Conservation (phyloP, 2,113 vertebrate genomes). For the Heloderma charlesbogerti region DNA sequence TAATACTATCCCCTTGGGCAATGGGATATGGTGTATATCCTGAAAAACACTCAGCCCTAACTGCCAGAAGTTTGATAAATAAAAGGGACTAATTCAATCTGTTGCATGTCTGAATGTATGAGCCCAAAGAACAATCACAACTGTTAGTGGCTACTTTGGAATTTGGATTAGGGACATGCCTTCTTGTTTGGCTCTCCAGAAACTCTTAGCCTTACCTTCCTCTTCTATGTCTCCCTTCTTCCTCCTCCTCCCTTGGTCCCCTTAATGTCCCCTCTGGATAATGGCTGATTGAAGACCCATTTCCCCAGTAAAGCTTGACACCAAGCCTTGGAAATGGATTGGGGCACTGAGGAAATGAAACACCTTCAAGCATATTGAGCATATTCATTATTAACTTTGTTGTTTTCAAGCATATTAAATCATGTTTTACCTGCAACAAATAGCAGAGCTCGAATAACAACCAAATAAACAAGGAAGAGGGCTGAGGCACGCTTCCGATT, state of each 20-base stretch:
- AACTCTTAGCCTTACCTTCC: not conserved
- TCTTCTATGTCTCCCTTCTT: not conserved
- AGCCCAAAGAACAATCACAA: not conserved
- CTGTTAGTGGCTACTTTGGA: not conserved
- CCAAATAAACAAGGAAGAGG: conserved; percentile 42
- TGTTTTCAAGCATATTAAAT: conserved; percentile 63
- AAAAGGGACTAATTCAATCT: not conserved
- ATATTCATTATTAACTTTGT: conserved; percentile 64
- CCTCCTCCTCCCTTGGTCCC: not conserved
- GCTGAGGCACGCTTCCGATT: conserved; percentile 50
- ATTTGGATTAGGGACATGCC: not conserved
- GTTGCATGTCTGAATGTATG: not conserved
- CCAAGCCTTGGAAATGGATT: not conserved
- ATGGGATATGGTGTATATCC: not conserved
- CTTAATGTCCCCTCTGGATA: not conserved
- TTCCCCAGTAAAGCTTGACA: not conserved
- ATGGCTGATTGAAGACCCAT: not conserved
- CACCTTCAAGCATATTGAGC: conserved; percentile 58
- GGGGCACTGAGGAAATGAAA: conserved; percentile 33
- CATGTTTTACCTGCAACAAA: conserved; percentile 61
- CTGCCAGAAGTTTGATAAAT: not conserved
- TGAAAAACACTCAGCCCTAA: not conserved
- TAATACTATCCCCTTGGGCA: not conserved
- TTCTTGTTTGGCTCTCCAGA: not conserved
- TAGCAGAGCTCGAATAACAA: conserved; percentile 56